Percentiles rank a stretch among this genome's conserved stretches.
Evolutionary conservation across 1,140 invertebrate genomes (phyloP).

Genomic region (Leptinotarsa defecta): DNA sequence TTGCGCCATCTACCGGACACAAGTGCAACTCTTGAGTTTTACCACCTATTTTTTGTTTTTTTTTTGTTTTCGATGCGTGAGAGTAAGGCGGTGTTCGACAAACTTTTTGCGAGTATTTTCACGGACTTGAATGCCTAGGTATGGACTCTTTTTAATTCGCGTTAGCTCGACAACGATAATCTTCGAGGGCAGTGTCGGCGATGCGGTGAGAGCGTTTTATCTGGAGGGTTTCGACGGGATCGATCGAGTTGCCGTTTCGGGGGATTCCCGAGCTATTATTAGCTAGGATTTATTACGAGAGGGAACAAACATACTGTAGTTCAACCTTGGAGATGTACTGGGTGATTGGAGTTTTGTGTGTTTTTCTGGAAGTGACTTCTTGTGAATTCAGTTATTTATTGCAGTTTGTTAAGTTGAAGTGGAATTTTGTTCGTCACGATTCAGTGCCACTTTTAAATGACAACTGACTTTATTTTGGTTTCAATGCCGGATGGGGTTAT

Average conservation of each 20-base stretch:
- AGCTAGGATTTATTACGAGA: no score
- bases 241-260: background rate
- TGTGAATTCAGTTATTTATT: no score
- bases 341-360: no score
- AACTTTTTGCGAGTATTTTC: background rate
- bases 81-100: background rate
- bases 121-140: slow-evolving; percentile 20
- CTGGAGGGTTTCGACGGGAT: slow-evolving; percentile 35
- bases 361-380: no score
- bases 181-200: slow-evolving; percentile 38
- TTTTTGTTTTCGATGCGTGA: slow-evolving; percentile 8
- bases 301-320: no score
- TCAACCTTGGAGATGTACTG: no score
- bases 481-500: no score
- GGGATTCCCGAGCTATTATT: no score
- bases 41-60: background rate
- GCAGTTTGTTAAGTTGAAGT: no score
- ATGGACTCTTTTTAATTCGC: slow-evolving; percentile 26
- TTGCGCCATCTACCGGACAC: background rate
- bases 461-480: no score
- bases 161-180: slow-evolving; percentile 44
- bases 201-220: slow-evolving; percentile 25
- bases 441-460: no score
- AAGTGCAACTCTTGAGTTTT: slow-evolving; percentile 4
- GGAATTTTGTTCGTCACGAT: no score